A percentile compares a stretch with the other conserved stretches of the same genome.
phyloP scores from a whole-genome alignment of 2,888 invertebrate species.

The Strigamia maritima region DNA sequence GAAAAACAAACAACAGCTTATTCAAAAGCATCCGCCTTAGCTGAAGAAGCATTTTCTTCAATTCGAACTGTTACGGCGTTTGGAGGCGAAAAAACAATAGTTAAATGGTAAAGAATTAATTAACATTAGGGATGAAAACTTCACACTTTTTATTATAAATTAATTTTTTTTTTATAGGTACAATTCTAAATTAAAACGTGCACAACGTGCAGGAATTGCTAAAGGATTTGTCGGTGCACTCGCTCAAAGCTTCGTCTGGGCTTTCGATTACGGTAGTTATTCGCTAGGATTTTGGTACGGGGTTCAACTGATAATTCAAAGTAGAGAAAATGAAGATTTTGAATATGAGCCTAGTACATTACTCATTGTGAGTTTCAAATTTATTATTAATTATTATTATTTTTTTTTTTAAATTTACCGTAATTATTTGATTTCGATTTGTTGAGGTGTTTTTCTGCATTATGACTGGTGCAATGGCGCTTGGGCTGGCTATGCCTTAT shows the following conservation, averaged over 20 bases:
- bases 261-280: conserved; percentile 69
- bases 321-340: conserved; percentile 57
- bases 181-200: conserved; percentile 60
- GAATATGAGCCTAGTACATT: conserved; percentile 67
- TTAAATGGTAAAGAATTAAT: conserved; percentile 47
- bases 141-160: no score
- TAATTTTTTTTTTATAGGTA: conserved; percentile 59
- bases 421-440: conserved; percentile 59
- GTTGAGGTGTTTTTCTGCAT: conserved; percentile 79
- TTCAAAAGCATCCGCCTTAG: conserved; percentile 50
- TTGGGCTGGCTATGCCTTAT: conserved; percentile 72
- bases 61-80: conserved; percentile 48
- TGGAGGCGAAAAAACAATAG: conserved; percentile 47
- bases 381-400: background rate
- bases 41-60: conserved; percentile 48
- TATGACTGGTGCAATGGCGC: conserved; percentile 71
- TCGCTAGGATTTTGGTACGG: conserved; percentile 78
- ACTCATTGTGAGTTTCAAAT: conserved; percentile 61
- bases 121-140: no score
- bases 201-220: conserved; percentile 62
- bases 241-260: conserved; percentile 67
- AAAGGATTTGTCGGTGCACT: conserved; percentile 67
- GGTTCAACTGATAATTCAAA: conserved; percentile 65
- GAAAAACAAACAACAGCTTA: conserved; percentile 53
- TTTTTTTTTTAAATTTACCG: background rate